Percentiles rank a stretch among this genome's conserved stretches.
Conservation (phyloP, 2,888 invertebrate genomes). For the Eustalomyia histrio region DNA sequence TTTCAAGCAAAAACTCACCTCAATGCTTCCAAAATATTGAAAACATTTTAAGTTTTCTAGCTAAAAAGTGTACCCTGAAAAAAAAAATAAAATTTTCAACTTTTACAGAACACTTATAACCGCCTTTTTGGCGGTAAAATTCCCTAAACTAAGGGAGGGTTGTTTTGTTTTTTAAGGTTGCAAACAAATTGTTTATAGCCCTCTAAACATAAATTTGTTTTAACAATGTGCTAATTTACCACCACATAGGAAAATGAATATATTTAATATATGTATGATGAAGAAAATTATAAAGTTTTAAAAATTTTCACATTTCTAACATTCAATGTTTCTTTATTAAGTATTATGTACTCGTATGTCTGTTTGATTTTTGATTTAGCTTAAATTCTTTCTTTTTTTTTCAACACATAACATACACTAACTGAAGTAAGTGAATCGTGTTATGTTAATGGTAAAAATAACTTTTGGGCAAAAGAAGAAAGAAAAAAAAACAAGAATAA, state of each 20-base stretch:
- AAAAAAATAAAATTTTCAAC: too few relatives aligned
- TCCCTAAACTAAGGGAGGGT: not conserved
- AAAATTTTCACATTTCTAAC: too few relatives aligned
- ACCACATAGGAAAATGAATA: constrained; percentile 1
- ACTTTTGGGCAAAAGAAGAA: constrained; percentile 20
- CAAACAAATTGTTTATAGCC: not conserved
- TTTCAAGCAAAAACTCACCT: too few relatives aligned
- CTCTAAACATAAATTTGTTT: not conserved
- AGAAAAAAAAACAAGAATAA: constrained; percentile 3
- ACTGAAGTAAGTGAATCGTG: constrained; percentile 34
- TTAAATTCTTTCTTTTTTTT: not conserved
- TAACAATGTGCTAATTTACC: constrained; percentile 14
- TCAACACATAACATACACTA: constrained; percentile 5
- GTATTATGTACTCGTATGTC: not conserved
- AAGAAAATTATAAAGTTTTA: constrained; percentile 28
- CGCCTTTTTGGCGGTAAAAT: too few relatives aligned
- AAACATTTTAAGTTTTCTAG: too few relatives aligned
- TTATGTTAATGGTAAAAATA: constrained; percentile 44
- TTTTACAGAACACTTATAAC: too few relatives aligned
- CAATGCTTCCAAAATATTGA: too few relatives aligned
- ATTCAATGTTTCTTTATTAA: too few relatives aligned
- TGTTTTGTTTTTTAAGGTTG: not conserved
- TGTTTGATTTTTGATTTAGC: constrained; percentile 33
- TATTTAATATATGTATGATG: not conserved
- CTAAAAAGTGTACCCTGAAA: too few relatives aligned